Evolutionary conservation across 2,888 invertebrate species (phyloP).

Genomic region (Protophormia terraenovae): DNA sequence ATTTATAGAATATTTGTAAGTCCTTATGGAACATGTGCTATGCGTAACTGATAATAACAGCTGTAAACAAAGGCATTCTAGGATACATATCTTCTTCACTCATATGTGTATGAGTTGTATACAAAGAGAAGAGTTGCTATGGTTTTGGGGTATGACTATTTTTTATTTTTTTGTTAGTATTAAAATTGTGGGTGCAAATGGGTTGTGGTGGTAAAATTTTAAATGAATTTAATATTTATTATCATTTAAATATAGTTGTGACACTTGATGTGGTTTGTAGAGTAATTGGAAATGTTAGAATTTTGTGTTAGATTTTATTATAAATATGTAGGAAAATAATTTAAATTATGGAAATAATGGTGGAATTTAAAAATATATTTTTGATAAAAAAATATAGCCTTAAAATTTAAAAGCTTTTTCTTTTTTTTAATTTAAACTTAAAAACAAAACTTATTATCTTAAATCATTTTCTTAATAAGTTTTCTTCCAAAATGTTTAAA

Average conservation of each 20-base stretch:
- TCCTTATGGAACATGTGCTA: constrained; percentile 51
- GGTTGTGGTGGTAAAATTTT: constrained; percentile 24
- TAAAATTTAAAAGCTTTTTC: background rate
- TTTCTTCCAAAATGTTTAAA: no score
- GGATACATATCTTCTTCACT: background rate
- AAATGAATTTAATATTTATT: constrained; percentile 53
- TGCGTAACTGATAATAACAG: constrained; percentile 61
- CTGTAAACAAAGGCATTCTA: constrained; percentile 48
- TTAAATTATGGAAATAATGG: constrained; percentile 14
- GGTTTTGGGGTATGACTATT: background rate
- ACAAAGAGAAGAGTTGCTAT: constrained; percentile 1
- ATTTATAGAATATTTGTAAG: constrained; percentile 13
- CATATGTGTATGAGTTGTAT: background rate
- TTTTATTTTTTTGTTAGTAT: background rate
- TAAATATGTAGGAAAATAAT: background rate
- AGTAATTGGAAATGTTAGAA: background rate
- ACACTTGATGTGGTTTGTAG: constrained; percentile 37
- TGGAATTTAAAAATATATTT: background rate
- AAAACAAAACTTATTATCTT: background rate
- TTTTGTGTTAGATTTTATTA: constrained; percentile 1
- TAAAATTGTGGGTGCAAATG: constrained; percentile 21
- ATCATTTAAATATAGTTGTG: constrained; percentile 43
- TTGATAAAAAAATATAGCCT: background rate
- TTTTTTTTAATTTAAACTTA: no score
- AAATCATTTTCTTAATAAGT: background rate